Base-by-base conservation (phyloP, 2,797 vertebrate species). In the Malacoraja senta region DNA sequence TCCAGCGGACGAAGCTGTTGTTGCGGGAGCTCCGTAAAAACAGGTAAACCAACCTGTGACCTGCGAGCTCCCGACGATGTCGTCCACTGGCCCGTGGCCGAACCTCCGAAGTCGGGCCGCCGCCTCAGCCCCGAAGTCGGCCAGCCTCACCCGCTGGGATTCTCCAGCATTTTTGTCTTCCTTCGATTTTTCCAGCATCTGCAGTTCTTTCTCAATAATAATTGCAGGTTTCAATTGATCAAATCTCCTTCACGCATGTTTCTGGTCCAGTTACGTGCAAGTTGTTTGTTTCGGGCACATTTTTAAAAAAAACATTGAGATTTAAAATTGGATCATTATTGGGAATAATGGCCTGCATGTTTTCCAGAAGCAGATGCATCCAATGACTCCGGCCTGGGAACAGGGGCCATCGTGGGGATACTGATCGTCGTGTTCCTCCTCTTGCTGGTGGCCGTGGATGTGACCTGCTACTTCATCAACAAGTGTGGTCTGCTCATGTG, bases 401-500 rank as follows among this genome's bases (percentile, higher is more conserved):
- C 97, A 0, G 98, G 98, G 65, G 96, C 98, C 95, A 98, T 99
- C 93, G 97, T 98, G 84, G 99, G 98, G 93, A 99, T 99, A 94
- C 98, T 99, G 44, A 97, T 99, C 3, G 96, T 99, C 78, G 96
- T 96, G 76, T 99, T 99, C 21, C 95, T 98, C 93, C 96, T 99
- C 93, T 96, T 99, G 93, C 97, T 99, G 95, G 97, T 99, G 95
- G 97, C 97, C 0, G 97, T 99, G 95, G 99, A 99, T 68, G 96
- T 99, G 96, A 98, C 98, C 96, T 99, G 99, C 96, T 99, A 98
- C 97, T 99, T 99, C 96, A 96, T 99, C 94, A 99, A 99, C 97
- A 99, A 99, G 95, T 99, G 99, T 0, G 99, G 99, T 94, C 97
- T 99, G 94, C 97, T 99, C 93, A 99, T 99, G 99, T 99, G 99